These are phyloP conservation scores for Tokudaia muenninki DNA, from an alignment of 2,797 vertebrate species.

Conservation along the genomic window DNA sequence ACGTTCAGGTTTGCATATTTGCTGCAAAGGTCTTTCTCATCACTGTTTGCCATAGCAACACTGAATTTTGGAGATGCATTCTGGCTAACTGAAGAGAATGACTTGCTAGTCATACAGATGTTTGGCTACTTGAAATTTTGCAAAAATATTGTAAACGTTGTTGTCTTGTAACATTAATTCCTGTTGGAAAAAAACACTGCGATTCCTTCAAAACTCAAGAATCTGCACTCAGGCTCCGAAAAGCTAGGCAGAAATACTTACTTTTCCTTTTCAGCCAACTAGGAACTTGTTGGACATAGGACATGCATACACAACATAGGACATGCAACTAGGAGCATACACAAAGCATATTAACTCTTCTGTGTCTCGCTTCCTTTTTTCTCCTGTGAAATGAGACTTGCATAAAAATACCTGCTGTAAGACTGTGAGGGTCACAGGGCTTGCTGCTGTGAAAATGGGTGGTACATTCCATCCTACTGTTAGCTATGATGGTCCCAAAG, in stretches of 20 bases:
- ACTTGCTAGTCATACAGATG: not conserved
- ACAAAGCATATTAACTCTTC: rapidly evolving
- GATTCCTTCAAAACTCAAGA: not conserved
- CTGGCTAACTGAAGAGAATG: not conserved
- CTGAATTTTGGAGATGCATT: not conserved
- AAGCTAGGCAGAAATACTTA: not conserved
- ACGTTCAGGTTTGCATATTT: not conserved
- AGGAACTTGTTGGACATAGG: too few species aligned
- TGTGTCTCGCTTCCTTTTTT: not conserved
- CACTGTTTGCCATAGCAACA: slow-evolving; percentile 31
- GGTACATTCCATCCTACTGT: rapidly evolving
- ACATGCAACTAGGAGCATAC: not conserved
- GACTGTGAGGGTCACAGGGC: not conserved
- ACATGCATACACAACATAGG: too few species aligned
- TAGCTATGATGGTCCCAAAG: not conserved
- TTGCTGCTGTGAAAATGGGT: not conserved
- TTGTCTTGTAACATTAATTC: not conserved
- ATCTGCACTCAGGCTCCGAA: not conserved
- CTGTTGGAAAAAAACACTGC: not conserved
- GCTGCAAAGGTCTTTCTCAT: not conserved
- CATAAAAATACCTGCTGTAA: not conserved
- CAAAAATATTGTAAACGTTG: not conserved
- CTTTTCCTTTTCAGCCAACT: not conserved
- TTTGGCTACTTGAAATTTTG: not conserved
- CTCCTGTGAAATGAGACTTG: not conserved